phyloP scores from a whole-genome alignment of 53 echinoderm and acorn worm species.

The Astropecten irregularis region DNA sequence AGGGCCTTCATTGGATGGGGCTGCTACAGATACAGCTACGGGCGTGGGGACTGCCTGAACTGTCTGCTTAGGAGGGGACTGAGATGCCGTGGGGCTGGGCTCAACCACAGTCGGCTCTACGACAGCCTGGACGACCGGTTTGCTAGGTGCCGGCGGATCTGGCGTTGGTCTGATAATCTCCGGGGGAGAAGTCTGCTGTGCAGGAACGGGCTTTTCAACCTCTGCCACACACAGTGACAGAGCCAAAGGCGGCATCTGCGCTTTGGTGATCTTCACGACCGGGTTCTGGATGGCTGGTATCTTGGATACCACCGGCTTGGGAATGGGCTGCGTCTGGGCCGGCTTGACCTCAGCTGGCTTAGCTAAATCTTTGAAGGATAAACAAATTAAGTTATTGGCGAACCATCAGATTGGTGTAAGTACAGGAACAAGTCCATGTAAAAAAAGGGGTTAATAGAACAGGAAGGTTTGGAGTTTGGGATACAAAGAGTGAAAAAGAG shows the following conservation, averaged over 20 bases:
- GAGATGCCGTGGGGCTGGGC: background rate
- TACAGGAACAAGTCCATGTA: too few species aligned
- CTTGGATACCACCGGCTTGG: background rate
- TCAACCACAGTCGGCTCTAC: background rate
- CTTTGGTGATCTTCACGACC: background rate
- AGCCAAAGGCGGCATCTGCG: background rate
- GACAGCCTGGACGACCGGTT: background rate
- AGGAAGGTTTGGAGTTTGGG: too few species aligned
- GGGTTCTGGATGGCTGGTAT: constrained; percentile 1
- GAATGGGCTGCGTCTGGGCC: background rate
- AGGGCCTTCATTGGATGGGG: too few species aligned
- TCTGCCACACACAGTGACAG: background rate
- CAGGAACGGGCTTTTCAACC: background rate
- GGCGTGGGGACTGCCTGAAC: background rate
- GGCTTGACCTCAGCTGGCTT: background rate
- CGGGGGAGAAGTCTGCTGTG: background rate
- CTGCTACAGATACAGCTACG: background rate
- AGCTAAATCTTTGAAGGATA: too few species aligned
- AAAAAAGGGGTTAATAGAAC: too few species aligned
- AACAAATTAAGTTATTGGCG: too few species aligned
- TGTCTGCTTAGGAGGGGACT: background rate
- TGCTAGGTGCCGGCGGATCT: background rate
- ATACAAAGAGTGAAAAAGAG: background rate
- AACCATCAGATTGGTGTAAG: too few species aligned
- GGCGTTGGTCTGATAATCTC: background rate